These are phyloP conservation scores for Cyclura pinguis DNA, from an alignment of 2,797 vertebrate genomes.

Conservation along the genomic window DNA sequence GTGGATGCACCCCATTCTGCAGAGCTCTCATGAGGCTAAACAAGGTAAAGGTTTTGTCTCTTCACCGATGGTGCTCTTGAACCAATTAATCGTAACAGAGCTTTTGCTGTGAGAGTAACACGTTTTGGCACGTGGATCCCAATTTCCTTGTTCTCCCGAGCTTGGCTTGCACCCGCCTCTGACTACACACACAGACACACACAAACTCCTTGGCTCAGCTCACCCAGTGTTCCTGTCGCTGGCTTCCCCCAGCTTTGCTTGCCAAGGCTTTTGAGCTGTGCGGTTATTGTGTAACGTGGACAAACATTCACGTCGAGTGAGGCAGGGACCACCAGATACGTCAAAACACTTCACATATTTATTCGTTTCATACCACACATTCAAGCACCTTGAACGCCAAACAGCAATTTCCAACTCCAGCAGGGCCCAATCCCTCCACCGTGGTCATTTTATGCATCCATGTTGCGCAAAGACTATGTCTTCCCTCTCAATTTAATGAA, in stretches of 20 bases:
- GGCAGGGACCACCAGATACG: constrained; percentile 74
- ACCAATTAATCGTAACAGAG: neutral
- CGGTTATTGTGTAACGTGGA: constrained; percentile 63
- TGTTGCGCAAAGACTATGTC: neutral
- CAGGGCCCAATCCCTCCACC: constrained; percentile 60
- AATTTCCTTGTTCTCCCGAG: constrained; percentile 21
- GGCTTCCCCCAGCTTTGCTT: constrained; percentile 42
- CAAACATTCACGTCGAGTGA: constrained; percentile 66
- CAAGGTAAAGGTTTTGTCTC: neutral
- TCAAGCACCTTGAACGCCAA: constrained; percentile 66
- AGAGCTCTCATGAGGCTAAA: too few species aligned
- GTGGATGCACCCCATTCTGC: too few species aligned
- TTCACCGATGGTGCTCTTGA: neutral
- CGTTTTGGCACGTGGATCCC: neutral
- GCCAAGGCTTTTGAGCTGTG: constrained; percentile 57
- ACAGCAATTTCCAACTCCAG: constrained; percentile 48
- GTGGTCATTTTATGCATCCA: constrained; percentile 23
- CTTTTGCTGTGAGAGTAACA: neutral
- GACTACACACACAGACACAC: neutral
- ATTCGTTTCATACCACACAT: constrained; percentile 67
- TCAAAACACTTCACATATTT: constrained; percentile 70
- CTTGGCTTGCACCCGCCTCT: constrained; percentile 16
- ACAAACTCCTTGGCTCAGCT: neutral
- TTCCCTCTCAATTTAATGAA: constrained; percentile 29
- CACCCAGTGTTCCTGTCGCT: neutral